Percentiles rank a stretch among this genome's conserved stretches.
These are phyloP conservation scores for Sinocyclocheilus anophthalmus DNA, from an alignment of 2,113 vertebrate species.

Conservation along the genomic window DNA sequence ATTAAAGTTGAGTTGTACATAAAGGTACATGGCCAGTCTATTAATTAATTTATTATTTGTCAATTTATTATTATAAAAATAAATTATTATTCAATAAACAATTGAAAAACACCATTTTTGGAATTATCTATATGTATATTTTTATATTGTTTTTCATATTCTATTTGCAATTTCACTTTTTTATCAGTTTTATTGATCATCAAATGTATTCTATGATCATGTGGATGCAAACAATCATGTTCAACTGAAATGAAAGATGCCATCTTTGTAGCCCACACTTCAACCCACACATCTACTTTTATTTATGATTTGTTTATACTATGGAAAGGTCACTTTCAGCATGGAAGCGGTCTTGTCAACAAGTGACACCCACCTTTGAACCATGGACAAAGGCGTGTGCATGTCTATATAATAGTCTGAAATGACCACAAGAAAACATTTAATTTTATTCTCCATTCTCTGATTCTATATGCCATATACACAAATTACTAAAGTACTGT, in stretches of 20 bases:
- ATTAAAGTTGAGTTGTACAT: too few species aligned
- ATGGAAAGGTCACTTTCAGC: background rate
- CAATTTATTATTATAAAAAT: too few species aligned
- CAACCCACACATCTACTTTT: background rate
- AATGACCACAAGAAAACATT: background rate
- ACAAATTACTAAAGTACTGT: background rate
- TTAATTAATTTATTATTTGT: too few species aligned
- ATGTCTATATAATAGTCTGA: background rate
- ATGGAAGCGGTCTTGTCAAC: background rate
- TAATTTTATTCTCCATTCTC: too few species aligned
- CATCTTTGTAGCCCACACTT: background rate
- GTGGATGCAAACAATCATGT: background rate
- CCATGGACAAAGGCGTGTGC: background rate
- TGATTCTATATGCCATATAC: too few species aligned
- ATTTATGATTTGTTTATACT: slow-evolving; percentile 11
- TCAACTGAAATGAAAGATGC: background rate
- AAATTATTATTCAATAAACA: too few species aligned
- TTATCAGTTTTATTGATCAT: background rate
- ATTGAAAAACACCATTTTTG: too few species aligned
- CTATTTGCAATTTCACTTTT: background rate
- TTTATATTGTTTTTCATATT: background rate
- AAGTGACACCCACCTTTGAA: background rate
- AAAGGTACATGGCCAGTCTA: too few species aligned
- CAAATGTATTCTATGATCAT: background rate
- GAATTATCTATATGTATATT: background rate